Evolutionary conservation across 2,888 invertebrate species (phyloP).

Genomic region (Drosophila hamatofila): DNA sequence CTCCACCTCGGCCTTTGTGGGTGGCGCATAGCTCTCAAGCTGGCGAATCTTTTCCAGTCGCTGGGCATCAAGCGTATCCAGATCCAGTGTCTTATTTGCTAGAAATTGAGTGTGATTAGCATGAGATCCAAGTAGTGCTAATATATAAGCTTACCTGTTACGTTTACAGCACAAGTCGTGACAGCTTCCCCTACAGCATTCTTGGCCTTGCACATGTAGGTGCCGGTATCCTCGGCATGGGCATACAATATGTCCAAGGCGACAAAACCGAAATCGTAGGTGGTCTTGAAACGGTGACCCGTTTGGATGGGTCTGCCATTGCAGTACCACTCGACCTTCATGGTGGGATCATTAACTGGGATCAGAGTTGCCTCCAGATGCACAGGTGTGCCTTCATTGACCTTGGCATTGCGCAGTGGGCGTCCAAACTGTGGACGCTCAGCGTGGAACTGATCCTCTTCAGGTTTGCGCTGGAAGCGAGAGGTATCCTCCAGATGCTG

Average conservation of each 20-base stretch:
- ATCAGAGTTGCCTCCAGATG: conserved; percentile 97
- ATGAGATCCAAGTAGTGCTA: accelerated
- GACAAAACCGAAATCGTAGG: conserved; percentile 98
- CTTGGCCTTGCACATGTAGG: conserved; percentile 97
- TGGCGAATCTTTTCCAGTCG: conserved; percentile 94
- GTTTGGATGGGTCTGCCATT: conserved; percentile 97
- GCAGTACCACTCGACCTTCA: conserved; percentile 99
- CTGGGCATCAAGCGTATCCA: conserved; percentile 96
- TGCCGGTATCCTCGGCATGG: conserved; percentile 98
- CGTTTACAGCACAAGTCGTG: conserved; percentile 95
- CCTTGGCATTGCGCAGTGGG: conserved; percentile 93
- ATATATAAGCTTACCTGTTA: conserved; percentile 88
- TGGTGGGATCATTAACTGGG: conserved; percentile 98
- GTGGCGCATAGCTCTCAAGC: conserved; percentile 92
- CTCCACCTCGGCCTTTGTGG: conserved; percentile 91
- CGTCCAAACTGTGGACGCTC: conserved; percentile 96
- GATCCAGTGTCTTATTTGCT: conserved; percentile 93
- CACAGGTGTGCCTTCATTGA: conserved; percentile 94
- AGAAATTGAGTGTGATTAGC: conserved; percentile 61
- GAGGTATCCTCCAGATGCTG: conserved; percentile 95
- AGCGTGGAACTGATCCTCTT: conserved; percentile 91
- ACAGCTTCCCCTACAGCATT: conserved; percentile 98
- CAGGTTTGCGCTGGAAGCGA: conserved; percentile 89
- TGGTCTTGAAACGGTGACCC: conserved; percentile 97
- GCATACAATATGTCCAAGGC: conserved; percentile 98